Evolutionary conservation across 2,113 vertebrate genomes (phyloP).

Genomic region (Clinocottus analis): DNA sequence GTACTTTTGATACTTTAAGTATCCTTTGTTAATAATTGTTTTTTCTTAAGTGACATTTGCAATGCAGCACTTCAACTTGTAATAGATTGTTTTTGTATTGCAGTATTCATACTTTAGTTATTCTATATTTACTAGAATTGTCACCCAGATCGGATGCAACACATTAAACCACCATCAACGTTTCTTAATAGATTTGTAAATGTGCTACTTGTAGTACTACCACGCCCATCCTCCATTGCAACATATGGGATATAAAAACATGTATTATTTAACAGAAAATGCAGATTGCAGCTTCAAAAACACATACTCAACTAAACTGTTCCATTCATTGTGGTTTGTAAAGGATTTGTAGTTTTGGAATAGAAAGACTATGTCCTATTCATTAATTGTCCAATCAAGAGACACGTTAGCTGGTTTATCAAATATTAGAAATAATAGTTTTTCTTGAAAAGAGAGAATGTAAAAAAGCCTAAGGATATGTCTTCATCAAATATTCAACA

Average conservation of each 20-base stretch:
- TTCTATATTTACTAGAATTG: neutral
- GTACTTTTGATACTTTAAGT: neutral
- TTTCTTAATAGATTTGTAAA: neutral
- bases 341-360: neutral
- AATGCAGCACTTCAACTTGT: neutral
- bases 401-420: neutral
- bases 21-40: neutral
- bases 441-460: neutral
- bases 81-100: neutral
- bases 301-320: neutral
- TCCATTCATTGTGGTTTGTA: neutral
- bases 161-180: neutral
- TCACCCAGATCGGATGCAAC: neutral
- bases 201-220: neutral
- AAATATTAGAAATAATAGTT: neutral
- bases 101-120: neutral
- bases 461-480: neutral
- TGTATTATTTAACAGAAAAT: neutral
- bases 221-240: neutral
- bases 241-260: neutral
- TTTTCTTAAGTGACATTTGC: neutral
- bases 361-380: neutral
- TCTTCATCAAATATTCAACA: conserved; percentile 22
- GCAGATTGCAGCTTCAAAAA: neutral
- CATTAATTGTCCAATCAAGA: conserved; percentile 1